Percentiles rank a stretch among this genome's conserved stretches.
Conservation (phyloP, 2,888 invertebrate species). For the Protonemura montana region DNA sequence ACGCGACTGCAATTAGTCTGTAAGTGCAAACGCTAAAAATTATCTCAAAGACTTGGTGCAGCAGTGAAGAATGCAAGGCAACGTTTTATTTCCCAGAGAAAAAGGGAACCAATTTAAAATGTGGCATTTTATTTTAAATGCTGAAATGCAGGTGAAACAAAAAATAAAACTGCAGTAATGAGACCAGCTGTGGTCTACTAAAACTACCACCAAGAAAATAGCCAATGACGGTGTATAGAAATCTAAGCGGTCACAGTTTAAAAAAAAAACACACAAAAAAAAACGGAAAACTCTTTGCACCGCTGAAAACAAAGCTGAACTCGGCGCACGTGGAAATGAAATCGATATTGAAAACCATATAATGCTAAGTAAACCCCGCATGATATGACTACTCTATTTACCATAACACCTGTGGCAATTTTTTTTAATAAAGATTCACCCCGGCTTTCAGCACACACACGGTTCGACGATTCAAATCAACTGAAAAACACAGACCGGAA, state of each 20-base stretch:
- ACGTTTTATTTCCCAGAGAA: neutral
- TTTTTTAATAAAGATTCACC: neutral
- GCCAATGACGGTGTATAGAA: neutral
- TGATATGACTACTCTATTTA: neutral
- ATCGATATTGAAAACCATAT: neutral
- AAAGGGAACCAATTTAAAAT: neutral
- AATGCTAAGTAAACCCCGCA: neutral
- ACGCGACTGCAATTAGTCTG: neutral
- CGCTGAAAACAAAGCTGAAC: neutral
- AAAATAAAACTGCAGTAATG: neutral
- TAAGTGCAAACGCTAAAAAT: neutral
- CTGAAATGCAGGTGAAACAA: neutral
- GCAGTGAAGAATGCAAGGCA: neutral
- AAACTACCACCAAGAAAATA: neutral
- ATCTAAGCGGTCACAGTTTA: neutral
- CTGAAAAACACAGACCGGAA: neutral
- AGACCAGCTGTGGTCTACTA: neutral
- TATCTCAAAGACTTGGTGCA: neutral
- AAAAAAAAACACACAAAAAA: neutral
- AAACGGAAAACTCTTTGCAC: neutral
- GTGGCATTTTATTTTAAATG: neutral
- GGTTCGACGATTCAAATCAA: conserved; percentile 2
- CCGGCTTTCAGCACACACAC: neutral
- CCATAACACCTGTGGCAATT: conserved; percentile 30
- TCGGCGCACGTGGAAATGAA: neutral